These are phyloP conservation scores for Laterallus jamaicensis DNA, from an alignment of 2,113 vertebrate species.

Conservation along the genomic window DNA sequence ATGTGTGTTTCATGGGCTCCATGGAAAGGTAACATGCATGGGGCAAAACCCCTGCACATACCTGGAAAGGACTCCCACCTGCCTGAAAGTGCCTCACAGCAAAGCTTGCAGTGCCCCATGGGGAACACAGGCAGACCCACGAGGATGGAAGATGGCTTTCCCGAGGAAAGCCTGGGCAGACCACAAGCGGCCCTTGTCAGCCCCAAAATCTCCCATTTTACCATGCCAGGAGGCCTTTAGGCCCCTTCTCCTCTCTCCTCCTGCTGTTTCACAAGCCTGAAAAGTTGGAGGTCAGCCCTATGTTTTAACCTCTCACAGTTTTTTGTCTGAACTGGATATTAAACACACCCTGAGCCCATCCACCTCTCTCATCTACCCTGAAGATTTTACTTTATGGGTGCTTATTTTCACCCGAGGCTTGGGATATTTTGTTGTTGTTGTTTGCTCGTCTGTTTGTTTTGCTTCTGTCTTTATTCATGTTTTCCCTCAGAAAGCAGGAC, in stretches of 20 bases:
- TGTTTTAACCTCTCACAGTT: background rate
- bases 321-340: background rate
- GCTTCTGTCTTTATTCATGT: background rate
- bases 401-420: background rate
- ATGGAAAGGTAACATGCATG: background rate
- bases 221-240: background rate
- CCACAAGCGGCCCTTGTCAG: background rate
- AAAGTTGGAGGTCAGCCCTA: background rate
- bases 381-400: background rate
- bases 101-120: background rate
- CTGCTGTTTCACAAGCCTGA: background rate
- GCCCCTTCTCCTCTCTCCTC: background rate
- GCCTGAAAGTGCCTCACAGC: background rate
- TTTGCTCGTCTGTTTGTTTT: background rate
- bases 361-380: background rate
- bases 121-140: accelerated
- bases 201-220: background rate
- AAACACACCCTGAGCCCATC: background rate
- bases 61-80: background rate
- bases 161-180: background rate
- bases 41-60: background rate
- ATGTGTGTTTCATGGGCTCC: accelerated
- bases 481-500: background rate
- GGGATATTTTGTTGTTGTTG: too few relatives aligned
- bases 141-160: too few relatives aligned